Conservation (phyloP, 2,888 invertebrate genomes). For the Hoplodrina ambigua region DNA sequence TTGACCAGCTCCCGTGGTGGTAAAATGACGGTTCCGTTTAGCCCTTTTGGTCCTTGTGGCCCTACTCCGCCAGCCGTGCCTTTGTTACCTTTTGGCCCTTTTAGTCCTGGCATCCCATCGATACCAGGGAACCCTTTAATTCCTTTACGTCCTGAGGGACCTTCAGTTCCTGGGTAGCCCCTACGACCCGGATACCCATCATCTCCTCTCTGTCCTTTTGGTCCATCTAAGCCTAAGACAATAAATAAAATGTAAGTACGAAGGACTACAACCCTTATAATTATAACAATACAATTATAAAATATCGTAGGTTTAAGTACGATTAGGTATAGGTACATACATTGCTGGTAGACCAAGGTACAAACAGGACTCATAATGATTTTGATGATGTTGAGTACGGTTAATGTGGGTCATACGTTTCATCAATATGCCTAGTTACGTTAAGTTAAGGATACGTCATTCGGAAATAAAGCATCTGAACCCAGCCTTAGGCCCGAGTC, state of each 20-base stretch:
- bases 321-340: too few relatives aligned
- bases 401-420: too few relatives aligned
- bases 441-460: too few relatives aligned
- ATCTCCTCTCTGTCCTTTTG: slow-evolving; percentile 79
- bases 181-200: slow-evolving; percentile 77
- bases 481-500: too few relatives aligned
- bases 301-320: too few relatives aligned
- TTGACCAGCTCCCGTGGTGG: slow-evolving; percentile 74
- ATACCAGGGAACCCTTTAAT: slow-evolving; percentile 73
- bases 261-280: too few relatives aligned
- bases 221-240: slow-evolving; percentile 77
- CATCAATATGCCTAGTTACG: too few relatives aligned
- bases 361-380: too few relatives aligned
- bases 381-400: too few relatives aligned
- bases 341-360: too few relatives aligned
- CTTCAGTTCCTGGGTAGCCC: slow-evolving; percentile 78
- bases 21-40: slow-evolving; percentile 79
- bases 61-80: slow-evolving; percentile 85
- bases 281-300: too few relatives aligned
- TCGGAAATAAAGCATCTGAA: too few relatives aligned
- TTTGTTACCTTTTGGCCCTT: slow-evolving; percentile 84
- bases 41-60: slow-evolving; percentile 88
- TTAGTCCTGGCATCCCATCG: slow-evolving; percentile 88
- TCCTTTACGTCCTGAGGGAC: slow-evolving; percentile 77
- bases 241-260: slow-evolving; percentile 9